These are phyloP conservation scores for Musca vetustissima DNA, from an alignment of 1,140 invertebrate genomes.

Conservation along the genomic window DNA sequence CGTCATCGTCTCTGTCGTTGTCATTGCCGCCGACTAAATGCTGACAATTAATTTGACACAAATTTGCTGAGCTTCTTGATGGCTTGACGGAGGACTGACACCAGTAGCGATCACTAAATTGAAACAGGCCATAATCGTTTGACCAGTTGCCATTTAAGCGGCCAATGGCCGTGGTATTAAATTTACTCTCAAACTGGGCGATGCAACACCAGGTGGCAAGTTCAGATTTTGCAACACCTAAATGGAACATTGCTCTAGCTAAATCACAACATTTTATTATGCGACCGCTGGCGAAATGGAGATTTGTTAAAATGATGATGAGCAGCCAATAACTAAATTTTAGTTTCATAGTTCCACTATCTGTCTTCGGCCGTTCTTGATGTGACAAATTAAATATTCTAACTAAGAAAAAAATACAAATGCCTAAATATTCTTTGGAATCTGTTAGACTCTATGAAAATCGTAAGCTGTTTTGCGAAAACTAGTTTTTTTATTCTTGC, in stretches of 20 bases:
- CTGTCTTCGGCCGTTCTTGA: too few relatives aligned
- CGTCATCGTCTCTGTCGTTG: too few relatives aligned
- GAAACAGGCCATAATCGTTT: conserved; percentile 48
- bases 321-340: neutral
- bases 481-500: too few relatives aligned
- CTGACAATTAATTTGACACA: conserved; percentile 12
- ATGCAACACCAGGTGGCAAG: conserved; percentile 45
- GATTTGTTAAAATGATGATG: conserved; percentile 14
- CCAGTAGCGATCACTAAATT: conserved; percentile 52
- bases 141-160: conserved; percentile 42
- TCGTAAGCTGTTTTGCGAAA: too few relatives aligned
- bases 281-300: neutral
- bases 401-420: neutral
- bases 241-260: conserved; percentile 40
- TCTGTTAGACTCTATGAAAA: neutral
- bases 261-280: conserved; percentile 61
- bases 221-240: conserved; percentile 46
- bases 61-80: neutral
- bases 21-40: neutral
- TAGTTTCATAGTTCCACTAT: too few relatives aligned
- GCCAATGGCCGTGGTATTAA: conserved; percentile 43
- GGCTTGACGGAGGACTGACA: conserved; percentile 45
- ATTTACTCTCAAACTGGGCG: conserved; percentile 46
- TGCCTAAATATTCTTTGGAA: neutral
- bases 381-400: neutral